A percentile compares a stretch with the other conserved stretches of the same genome.
These are phyloP conservation scores for Theristicus caerulescens DNA, from an alignment of 2,113 vertebrate genomes.

Conservation along the genomic window DNA sequence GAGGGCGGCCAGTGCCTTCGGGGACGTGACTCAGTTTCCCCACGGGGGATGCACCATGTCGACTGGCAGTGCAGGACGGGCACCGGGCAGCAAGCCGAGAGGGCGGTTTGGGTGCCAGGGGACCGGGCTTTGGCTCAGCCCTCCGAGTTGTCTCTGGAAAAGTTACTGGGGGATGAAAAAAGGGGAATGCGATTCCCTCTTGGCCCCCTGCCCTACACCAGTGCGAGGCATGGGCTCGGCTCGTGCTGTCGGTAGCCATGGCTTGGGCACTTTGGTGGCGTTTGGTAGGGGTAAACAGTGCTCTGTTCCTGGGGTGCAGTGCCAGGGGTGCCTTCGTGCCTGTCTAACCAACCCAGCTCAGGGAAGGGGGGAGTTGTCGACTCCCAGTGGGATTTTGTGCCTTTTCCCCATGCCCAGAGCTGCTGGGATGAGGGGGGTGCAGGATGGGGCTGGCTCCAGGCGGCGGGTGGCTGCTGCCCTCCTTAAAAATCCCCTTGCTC, in stretches of 20 bases:
- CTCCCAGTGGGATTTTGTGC: neutral
- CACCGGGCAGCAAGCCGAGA: neutral
- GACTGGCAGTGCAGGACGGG: fast-evolving
- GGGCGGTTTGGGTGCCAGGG: neutral
- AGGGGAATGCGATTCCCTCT: neutral
- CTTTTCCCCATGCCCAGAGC: neutral
- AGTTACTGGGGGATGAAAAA: neutral
- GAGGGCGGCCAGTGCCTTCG: neutral
- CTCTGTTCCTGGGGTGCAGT: neutral
- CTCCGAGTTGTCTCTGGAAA: neutral
- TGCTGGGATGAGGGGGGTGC: neutral
- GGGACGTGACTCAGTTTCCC: constrained; percentile 25
- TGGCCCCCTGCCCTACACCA: neutral
- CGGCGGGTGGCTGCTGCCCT: neutral
- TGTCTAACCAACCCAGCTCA: neutral
- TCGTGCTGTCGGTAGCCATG: fast-evolving
- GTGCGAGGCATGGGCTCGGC: neutral
- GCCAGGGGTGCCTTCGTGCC: fast-evolving
- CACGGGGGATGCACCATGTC: neutral
- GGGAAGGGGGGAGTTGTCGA: neutral
- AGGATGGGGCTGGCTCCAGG: neutral
- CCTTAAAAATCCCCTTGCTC: neutral
- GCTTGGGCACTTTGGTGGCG: neutral
- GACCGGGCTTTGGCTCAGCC: neutral
- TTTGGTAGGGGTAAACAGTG: neutral